Evolutionary conservation across 2,888 invertebrate genomes (phyloP), one percentile per base, ranked within the genome.

Genomic region (Eupithecia inturbata): DNA sequence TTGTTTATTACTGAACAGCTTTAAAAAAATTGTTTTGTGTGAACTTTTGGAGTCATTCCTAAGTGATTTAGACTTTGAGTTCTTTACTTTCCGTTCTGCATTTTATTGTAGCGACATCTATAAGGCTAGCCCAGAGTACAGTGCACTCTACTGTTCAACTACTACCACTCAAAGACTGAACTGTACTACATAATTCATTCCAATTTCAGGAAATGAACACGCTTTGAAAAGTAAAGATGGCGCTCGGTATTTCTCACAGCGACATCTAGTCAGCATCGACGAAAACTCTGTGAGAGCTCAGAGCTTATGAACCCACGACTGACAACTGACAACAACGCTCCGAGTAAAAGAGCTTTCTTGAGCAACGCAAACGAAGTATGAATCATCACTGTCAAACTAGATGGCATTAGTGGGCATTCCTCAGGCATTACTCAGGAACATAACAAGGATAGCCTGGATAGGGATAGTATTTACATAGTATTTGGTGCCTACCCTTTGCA

Each of bases 181-280:
- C n/a, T n/a, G n/a, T n/a, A n/a, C n/a, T n/a, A n/a, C 53, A 41
- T 41, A 4, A 45, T 19, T 39, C 39, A 14, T 57, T 28, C 60
- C 16, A 1, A 14, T 16, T 60, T n/a, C 10, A 60, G 16, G 16
- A 60, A 60, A 9, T 26, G 14, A 45, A 28, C n/a, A 33, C 63
- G 26, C 31, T 39, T 49, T 9, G 1, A 28, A 69, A 62, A n/a
- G 63, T 66, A 70, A 7, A 75, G 72, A 75, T 72, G 71, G 69
- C 74, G 69, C 66, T n/a, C 7, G 19, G 70, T 57, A 28, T 57
- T 45, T 22, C 19, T 28, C 33, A 49, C 49, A 71, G 71, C 67
- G 74, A 66, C 74, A 69, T 72, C 74, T 75, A 62, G 6, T 22
- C 4, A 22, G 14, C 4, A 22, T 14, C 22, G 2, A 6, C 9